Percentiles rank a stretch among this genome's conserved stretches.
phyloP scores from a whole-genome alignment of 1,140 invertebrate genomes.

The Halictus rubicundus region DNA sequence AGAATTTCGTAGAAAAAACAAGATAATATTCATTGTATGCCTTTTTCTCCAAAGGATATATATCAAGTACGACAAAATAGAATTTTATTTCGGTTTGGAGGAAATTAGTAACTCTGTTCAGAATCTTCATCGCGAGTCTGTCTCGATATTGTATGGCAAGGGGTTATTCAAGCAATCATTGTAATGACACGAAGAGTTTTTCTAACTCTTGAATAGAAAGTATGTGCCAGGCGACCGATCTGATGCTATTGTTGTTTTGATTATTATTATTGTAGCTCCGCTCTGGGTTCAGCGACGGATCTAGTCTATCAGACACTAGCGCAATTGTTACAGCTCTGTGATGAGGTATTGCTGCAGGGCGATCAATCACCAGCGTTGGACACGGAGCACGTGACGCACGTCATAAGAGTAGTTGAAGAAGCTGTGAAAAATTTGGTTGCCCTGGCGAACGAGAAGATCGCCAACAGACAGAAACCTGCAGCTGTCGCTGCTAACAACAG shows the following conservation, averaged over 20 bases:
- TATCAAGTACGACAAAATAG: too few species aligned
- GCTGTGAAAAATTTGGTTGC: slow-evolving; percentile 88
- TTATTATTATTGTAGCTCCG: slow-evolving; percentile 78
- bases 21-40: too few species aligned
- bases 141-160: too few species aligned
- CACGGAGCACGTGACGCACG: slow-evolving; percentile 88
- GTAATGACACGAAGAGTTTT: too few species aligned
- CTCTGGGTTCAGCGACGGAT: slow-evolving; percentile 88
- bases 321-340: slow-evolving; percentile 92
- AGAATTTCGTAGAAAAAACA: too few species aligned
- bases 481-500: slow-evolving; percentile 76
- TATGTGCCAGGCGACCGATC: too few species aligned
- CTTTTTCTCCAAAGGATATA: too few species aligned
- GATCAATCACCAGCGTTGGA: slow-evolving; percentile 84
- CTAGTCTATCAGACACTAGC: slow-evolving; percentile 93
- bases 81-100: too few species aligned
- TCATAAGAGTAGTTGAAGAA: slow-evolving; percentile 89
- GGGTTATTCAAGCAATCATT: too few species aligned
- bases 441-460: slow-evolving; percentile 85
- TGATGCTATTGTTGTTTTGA: not conserved
- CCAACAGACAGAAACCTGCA: slow-evolving; percentile 80
- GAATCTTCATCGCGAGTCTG: too few species aligned
- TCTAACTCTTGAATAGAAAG: too few species aligned
- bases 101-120: too few species aligned
- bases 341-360: slow-evolving; percentile 90